phyloP scores from a whole-genome alignment of 2,888 invertebrate species.

The Dusona sp. region DNA sequence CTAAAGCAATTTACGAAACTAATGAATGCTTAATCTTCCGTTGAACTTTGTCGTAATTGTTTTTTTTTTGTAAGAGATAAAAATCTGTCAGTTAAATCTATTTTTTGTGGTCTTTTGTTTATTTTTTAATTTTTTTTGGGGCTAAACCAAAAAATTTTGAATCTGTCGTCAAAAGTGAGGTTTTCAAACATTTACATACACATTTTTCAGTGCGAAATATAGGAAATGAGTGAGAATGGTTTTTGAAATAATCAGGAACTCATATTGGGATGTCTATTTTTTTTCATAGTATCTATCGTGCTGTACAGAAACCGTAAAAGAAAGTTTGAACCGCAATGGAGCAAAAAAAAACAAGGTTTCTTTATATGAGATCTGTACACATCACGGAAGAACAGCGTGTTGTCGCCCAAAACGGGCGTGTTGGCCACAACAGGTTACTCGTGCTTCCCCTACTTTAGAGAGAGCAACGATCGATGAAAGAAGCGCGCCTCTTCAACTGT shows the following conservation, averaged over 20 bases:
- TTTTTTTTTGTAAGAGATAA: not conserved
- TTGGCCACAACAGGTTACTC: conserved; percentile 62
- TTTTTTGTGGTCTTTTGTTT: not conserved
- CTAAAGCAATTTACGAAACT: not conserved
- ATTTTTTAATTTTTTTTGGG: not conserved
- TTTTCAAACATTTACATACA: not conserved
- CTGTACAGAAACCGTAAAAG: not conserved
- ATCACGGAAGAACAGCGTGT: not conserved
- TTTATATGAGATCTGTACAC: not conserved
- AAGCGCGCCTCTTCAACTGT: conserved; percentile 43
- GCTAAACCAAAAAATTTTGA: not conserved
- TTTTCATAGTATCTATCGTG: not conserved
- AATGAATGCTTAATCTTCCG: not conserved
- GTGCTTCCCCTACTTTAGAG: conserved; percentile 11
- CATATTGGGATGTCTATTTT: not conserved
- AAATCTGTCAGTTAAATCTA: not conserved
- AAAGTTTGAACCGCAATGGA: not conserved
- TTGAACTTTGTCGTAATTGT: not conserved
- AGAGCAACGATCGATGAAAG: conserved; percentile 59
- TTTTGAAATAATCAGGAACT: not conserved
- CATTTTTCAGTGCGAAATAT: not conserved
- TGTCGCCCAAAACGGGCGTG: conserved; percentile 20
- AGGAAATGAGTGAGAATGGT: not conserved
- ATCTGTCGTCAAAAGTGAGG: not conserved
- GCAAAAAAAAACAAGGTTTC: not conserved